Conservation (phyloP, 2,888 invertebrate species). For the Zeuzera pyrina region DNA sequence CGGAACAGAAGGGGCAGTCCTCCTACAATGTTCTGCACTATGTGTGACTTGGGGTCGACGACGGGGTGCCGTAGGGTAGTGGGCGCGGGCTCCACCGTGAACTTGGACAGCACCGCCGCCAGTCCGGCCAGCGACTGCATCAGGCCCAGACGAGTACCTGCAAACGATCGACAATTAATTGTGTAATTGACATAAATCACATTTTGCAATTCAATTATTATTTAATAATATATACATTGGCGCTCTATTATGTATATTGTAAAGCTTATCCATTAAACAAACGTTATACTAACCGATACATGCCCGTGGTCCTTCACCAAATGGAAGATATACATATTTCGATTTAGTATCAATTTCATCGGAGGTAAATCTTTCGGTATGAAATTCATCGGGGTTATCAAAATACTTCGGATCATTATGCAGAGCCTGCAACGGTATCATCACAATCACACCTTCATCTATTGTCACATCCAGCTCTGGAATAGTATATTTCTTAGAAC, state of each 20-base stretch:
- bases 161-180: too few species aligned
- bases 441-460: slow-evolving; percentile 32
- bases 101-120: slow-evolving; percentile 17
- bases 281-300: slow-evolving; percentile 38
- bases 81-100: slow-evolving; percentile 14
- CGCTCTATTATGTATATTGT: too few species aligned
- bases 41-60: slow-evolving; percentile 12
- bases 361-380: slow-evolving; percentile 38
- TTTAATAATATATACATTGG: too few species aligned
- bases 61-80: slow-evolving; percentile 10
- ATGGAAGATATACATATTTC: slow-evolving; percentile 42
- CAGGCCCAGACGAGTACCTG: slow-evolving; percentile 18
- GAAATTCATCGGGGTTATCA: slow-evolving; percentile 31
- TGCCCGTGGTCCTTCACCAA: slow-evolving; percentile 45
- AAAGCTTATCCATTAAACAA: too few species aligned
- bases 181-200: too few species aligned
- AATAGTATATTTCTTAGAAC: slow-evolving; percentile 32
- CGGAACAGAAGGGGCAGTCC: slow-evolving; percentile 17
- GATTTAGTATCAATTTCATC: slow-evolving; percentile 23
- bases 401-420: slow-evolving; percentile 45
- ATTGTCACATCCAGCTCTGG: slow-evolving; percentile 32
- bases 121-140: slow-evolving; percentile 18
- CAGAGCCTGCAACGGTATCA: slow-evolving; percentile 29
- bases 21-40: slow-evolving; percentile 11
- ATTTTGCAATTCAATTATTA: too few species aligned